Conservation (phyloP, 1,140 invertebrate genomes). For the Gonioctena quinquepunctata region DNA sequence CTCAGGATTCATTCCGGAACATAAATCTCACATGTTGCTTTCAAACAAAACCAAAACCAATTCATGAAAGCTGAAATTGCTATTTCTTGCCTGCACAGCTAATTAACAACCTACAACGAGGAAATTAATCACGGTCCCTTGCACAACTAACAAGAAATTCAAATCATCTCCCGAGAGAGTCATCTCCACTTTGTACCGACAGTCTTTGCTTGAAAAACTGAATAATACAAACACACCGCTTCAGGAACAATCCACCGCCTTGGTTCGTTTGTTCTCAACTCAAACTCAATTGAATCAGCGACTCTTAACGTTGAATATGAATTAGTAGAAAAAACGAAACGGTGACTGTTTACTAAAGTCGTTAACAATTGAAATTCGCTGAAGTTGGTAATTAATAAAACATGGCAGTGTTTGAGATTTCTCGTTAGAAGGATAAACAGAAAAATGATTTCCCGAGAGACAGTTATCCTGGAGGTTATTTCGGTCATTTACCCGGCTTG, state of each 20-base stretch:
- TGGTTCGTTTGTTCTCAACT: not conserved
- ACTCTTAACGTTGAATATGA: conserved; percentile 1
- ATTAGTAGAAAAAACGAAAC: conserved; percentile 12
- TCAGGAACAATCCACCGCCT: not conserved
- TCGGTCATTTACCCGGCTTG: not conserved
- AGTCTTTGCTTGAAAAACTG: not conserved
- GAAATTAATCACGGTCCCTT: not conserved
- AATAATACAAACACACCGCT: conserved; percentile 6
- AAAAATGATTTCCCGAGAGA: not conserved
- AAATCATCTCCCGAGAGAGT: not conserved
- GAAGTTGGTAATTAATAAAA: not conserved
- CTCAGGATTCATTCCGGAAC: too few relatives aligned
- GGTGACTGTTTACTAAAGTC: not conserved
- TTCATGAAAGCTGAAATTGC: too few relatives aligned
- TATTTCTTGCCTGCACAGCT: too few relatives aligned
- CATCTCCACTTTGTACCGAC: not conserved
- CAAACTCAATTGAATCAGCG: conserved; percentile 5
- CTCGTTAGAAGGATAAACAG: not conserved
- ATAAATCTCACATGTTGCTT: too few relatives aligned
- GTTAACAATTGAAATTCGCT: not conserved
- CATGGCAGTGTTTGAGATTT: not conserved
- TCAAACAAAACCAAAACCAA: too few relatives aligned
- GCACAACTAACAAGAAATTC: not conserved
- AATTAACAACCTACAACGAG: not conserved
- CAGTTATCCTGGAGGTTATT: not conserved